Evolutionary conservation across 1,140 invertebrate species (phyloP).

Genomic region (Drosophila paulistorum): DNA sequence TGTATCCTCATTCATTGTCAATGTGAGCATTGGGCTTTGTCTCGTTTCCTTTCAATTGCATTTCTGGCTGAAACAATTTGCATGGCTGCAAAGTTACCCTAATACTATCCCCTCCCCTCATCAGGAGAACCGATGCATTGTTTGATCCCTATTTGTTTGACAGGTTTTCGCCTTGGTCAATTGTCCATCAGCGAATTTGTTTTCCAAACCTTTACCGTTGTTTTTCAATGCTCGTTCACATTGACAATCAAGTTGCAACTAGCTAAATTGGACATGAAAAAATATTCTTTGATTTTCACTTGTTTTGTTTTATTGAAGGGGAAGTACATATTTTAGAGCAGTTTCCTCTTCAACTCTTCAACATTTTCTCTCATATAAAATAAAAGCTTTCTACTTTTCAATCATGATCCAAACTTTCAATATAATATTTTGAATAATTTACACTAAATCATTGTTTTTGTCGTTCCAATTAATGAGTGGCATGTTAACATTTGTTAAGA

Average conservation of each 20-base stretch:
- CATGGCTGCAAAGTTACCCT: constrained; percentile 22
- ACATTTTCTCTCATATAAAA: too few species aligned
- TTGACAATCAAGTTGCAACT: background rate
- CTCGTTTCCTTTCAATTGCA: constrained; percentile 53
- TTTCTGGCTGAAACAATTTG: constrained; percentile 45
- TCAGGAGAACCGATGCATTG: background rate
- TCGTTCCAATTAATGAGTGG: too few species aligned
- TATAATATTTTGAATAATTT: too few species aligned
- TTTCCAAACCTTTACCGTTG: background rate
- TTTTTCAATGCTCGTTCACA: background rate
- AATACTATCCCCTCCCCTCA: background rate
- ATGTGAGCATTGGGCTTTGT: constrained; percentile 30
- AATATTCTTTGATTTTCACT: background rate
- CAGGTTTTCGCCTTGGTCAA: background rate
- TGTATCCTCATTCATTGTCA: constrained; percentile 18
- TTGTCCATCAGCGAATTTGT: constrained; percentile 1
- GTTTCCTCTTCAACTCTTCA: too few species aligned
- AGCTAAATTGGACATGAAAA: too few species aligned
- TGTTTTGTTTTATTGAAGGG: too few species aligned
- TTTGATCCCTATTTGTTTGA: background rate
- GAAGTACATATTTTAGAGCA: too few species aligned
- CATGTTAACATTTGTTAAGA: too few species aligned
- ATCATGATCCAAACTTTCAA: too few species aligned
- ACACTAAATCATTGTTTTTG: too few species aligned
- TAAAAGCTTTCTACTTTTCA: too few species aligned